These are phyloP conservation scores for Apodemia hepburni DNA, from an alignment of 2,888 invertebrate species.

Conservation along the genomic window DNA sequence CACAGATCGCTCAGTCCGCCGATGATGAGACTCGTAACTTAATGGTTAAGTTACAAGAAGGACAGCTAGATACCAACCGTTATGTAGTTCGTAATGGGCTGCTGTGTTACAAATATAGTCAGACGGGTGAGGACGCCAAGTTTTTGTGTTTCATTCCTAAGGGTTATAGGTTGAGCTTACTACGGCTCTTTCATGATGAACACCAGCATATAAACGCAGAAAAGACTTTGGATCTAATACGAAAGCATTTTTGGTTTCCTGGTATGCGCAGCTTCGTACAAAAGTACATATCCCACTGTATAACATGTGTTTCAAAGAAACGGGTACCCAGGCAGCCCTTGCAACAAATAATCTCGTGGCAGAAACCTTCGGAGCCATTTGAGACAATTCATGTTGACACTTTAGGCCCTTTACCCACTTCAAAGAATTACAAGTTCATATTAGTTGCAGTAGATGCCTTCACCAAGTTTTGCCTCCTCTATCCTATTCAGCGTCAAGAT, in stretches of 20 bases:
- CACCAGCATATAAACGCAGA: slow-evolving; percentile 20
- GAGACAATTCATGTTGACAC: slow-evolving; percentile 27
- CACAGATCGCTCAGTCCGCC: slow-evolving; percentile 26
- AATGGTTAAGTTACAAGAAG: slow-evolving; percentile 15
- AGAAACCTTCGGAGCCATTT: slow-evolving; percentile 32
- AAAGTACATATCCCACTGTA: slow-evolving; percentile 17
- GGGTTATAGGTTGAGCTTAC: slow-evolving; percentile 25
- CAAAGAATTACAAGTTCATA: slow-evolving; percentile 20
- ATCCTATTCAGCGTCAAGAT: not conserved
- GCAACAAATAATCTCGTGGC: slow-evolving; percentile 32
- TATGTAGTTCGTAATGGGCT: slow-evolving; percentile 26
- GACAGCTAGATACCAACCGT: slow-evolving; percentile 21
- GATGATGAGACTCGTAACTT: slow-evolving; percentile 25
- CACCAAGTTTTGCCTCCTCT: no score
- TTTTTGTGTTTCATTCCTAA: no score
- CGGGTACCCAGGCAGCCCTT: slow-evolving; percentile 27
- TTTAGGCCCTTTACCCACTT: slow-evolving; percentile 17
- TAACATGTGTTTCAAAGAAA: slow-evolving; percentile 27
- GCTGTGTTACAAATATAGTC: slow-evolving; percentile 24
- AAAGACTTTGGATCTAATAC: slow-evolving; percentile 15
- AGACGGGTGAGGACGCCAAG: slow-evolving; percentile 21
- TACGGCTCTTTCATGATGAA: slow-evolving; percentile 35
- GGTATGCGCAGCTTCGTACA: slow-evolving; percentile 16
- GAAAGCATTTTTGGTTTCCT: slow-evolving; percentile 20
- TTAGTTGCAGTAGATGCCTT: slow-evolving; percentile 19